Evolutionary conservation across 2,113 vertebrate species (phyloP).

Genomic region (Spermophilus dauricus): DNA sequence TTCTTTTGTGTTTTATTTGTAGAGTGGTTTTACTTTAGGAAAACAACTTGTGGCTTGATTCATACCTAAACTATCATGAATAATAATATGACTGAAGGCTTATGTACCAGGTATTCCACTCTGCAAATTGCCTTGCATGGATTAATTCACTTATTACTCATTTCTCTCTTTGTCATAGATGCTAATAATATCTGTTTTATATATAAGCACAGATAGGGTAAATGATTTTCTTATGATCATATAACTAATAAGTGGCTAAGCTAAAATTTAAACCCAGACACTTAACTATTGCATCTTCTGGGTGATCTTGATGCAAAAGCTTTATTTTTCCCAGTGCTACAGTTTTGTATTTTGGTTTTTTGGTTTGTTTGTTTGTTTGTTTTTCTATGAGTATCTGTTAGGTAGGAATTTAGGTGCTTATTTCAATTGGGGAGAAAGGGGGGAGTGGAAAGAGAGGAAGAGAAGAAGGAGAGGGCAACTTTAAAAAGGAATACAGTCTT

Average conservation of each 20-base stretch:
- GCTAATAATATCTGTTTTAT: not conserved
- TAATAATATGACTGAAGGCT: not conserved
- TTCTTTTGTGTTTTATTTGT: constrained; percentile 3
- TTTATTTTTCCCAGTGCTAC: not conserved
- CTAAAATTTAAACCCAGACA: not conserved
- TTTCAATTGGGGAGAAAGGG: not conserved
- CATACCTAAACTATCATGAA: not conserved
- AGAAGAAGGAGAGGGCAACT: not conserved
- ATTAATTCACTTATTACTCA: not conserved
- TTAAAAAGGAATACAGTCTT: not conserved
- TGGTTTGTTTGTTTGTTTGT: not conserved
- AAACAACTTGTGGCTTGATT: not conserved
- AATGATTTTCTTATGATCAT: not conserved
- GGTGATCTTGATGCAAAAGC: not conserved
- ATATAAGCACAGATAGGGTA: not conserved
- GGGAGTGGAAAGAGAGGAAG: no score
- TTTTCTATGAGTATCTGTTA: not conserved
- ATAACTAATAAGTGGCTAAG: not conserved
- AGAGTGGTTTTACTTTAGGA: not conserved
- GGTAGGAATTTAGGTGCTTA: not conserved
- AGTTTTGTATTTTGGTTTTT: not conserved
- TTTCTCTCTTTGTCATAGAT: not conserved
- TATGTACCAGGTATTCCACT: not conserved
- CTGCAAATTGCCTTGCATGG: not conserved
- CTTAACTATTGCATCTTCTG: not conserved